These are phyloP conservation scores for Dolichoris vasculosae DNA, from an alignment of 1,140 invertebrate species.

Conservation along the genomic window DNA sequence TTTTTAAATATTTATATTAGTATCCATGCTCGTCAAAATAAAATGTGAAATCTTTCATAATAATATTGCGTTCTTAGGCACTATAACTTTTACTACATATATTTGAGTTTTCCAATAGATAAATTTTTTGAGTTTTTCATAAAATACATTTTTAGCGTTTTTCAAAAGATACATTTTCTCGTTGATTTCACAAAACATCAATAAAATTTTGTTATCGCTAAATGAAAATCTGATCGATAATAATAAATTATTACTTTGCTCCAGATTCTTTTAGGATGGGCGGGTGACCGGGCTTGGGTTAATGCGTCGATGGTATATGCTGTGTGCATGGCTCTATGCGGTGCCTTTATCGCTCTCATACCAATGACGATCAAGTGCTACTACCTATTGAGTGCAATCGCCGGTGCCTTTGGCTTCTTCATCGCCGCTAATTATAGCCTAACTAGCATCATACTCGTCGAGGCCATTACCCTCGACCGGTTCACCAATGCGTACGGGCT, in stretches of 20 bases:
- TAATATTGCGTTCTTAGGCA: no score
- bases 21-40: no score
- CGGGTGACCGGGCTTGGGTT: conserved; percentile 86
- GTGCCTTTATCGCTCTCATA: conserved; percentile 81
- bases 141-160: no score
- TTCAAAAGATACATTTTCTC: no score
- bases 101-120: no score
- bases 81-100: no score
- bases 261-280: conserved; percentile 89
- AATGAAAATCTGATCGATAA: no score
- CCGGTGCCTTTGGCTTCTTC: conserved; percentile 86
- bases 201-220: no score
- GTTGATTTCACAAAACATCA: no score
- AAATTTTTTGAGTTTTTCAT: no score
- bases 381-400: conserved; percentile 77
- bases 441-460: conserved; percentile 89
- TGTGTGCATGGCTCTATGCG: conserved; percentile 85
- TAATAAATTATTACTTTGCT: neutral
- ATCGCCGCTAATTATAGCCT: conserved; percentile 92
- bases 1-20: no score
- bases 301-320: conserved; percentile 86
- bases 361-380: conserved; percentile 80
- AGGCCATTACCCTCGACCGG: conserved; percentile 87
- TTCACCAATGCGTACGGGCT: conserved; percentile 94
- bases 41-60: no score